These are phyloP conservation scores for Taurulus bubalis DNA, from an alignment of 2,113 vertebrate genomes.

Conservation along the genomic window DNA sequence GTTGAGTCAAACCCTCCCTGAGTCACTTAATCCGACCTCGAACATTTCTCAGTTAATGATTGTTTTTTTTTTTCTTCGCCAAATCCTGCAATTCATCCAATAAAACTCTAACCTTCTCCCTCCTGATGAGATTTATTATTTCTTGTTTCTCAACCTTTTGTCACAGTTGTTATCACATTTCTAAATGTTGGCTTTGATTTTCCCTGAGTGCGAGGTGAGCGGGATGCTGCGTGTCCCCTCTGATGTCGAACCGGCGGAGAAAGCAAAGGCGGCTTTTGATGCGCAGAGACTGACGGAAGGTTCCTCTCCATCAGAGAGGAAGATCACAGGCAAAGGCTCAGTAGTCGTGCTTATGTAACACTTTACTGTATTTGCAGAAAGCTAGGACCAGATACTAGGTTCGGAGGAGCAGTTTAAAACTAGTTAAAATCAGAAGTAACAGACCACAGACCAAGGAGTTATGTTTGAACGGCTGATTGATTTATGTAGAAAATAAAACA, in stretches of 20 bases:
- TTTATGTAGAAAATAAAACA: too few species aligned
- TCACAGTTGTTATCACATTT: constrained; percentile 10
- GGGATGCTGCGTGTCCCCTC: constrained; percentile 23
- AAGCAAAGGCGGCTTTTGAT: constrained; percentile 23
- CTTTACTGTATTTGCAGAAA: too few species aligned
- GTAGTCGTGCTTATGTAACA: constrained; percentile 34
- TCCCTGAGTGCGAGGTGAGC: constrained; percentile 25
- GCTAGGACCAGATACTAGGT: too few species aligned
- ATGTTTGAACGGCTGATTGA: too few species aligned
- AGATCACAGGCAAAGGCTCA: constrained; percentile 49
- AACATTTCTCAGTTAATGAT: not conserved
- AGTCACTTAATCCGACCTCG: constrained; percentile 34
- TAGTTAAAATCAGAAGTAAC: too few species aligned
- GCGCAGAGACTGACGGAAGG: constrained; percentile 23
- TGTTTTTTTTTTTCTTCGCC: not conserved
- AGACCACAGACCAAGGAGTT: too few species aligned
- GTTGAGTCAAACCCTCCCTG: constrained; percentile 39
- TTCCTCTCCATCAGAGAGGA: constrained; percentile 31
- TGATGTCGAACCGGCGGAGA: constrained; percentile 22
- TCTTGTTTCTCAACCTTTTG: not conserved
- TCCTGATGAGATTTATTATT: not conserved
- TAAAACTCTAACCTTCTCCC: constrained; percentile 1
- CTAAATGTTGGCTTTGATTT: constrained; percentile 32
- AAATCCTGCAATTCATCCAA: constrained; percentile 7
- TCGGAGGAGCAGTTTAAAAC: too few species aligned